These are phyloP conservation scores for Empidonax traillii DNA, from an alignment of 2,113 vertebrate genomes.

Conservation along the genomic window DNA sequence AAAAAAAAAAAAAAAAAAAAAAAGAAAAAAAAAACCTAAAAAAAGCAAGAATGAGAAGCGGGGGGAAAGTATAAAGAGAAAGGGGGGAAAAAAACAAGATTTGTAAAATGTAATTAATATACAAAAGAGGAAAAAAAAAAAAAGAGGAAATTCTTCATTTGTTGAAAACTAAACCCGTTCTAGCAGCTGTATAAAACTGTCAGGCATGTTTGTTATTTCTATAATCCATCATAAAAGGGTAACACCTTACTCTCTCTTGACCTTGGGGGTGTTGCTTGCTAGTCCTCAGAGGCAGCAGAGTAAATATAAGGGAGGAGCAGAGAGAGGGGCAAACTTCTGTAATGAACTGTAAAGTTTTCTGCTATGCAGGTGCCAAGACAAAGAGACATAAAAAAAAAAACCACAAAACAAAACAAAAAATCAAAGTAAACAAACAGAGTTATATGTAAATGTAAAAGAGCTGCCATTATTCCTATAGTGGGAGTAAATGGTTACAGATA, in stretches of 20 bases:
- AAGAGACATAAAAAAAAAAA: slow-evolving; percentile 20
- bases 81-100: slow-evolving; percentile 59
- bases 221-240: slow-evolving; percentile 80
- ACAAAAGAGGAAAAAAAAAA: slow-evolving; percentile 57
- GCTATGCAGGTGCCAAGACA: slow-evolving; percentile 83
- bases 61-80: not conserved
- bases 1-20: not conserved
- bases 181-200: slow-evolving; percentile 74
- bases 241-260: slow-evolving; percentile 76
- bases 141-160: slow-evolving; percentile 68
- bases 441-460: slow-evolving; percentile 77
- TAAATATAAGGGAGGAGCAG: slow-evolving; percentile 10
- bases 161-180: slow-evolving; percentile 71
- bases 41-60: slow-evolving; percentile 31
- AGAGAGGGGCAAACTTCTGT: slow-evolving; percentile 52
- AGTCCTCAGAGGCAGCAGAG: slow-evolving; percentile 58
- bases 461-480: slow-evolving; percentile 79
- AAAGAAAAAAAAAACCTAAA: not conserved
- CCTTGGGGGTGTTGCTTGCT: slow-evolving; percentile 55
- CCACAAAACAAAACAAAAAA: not conserved
- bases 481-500: slow-evolving; percentile 81
- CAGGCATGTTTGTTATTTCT: slow-evolving; percentile 95
- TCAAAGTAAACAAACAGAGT: slow-evolving; percentile 43
- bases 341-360: slow-evolving; percentile 74
- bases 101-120: slow-evolving; percentile 96